Conservation (phyloP, 2,888 invertebrate genomes). For the Panorpa germanica region DNA sequence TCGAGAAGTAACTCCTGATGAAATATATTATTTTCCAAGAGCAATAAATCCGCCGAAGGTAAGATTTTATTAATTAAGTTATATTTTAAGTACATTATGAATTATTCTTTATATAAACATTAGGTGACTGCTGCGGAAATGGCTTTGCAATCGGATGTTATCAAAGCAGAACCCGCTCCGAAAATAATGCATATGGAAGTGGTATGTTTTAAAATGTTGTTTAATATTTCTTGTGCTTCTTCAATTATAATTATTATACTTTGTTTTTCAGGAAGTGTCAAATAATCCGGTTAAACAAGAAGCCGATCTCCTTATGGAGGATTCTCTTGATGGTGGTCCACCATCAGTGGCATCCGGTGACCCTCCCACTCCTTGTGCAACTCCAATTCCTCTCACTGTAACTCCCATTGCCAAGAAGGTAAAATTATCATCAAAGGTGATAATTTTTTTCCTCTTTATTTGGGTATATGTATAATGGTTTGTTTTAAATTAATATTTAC, state of each 20-base stretch:
- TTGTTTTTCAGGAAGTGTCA: constrained; percentile 2
- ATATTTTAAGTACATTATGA: constrained; percentile 3
- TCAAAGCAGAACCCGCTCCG: constrained; percentile 5
- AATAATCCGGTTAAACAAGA: too few species aligned
- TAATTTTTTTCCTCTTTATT: constrained; percentile 2
- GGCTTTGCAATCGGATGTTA: constrained; percentile 2
- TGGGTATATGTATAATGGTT: too few species aligned
- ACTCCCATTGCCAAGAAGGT: constrained; percentile 30
- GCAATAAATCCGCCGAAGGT: constrained; percentile 44
- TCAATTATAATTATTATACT: not conserved
- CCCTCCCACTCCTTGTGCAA: constrained; percentile 33
- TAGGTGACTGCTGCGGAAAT: constrained; percentile 8
- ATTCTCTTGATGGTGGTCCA: constrained; percentile 63
- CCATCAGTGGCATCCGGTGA: constrained; percentile 68
- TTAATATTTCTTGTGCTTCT: constrained; percentile 1
- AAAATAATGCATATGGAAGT: not conserved
- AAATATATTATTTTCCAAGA: constrained; percentile 64
- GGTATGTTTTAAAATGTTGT: constrained; percentile 1
- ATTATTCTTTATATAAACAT: not conserved
- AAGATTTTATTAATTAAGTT: constrained; percentile 13
- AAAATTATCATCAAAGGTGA: constrained; percentile 25
- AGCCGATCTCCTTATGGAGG: constrained; percentile 59
- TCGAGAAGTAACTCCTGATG: constrained; percentile 79
- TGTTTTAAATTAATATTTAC: too few species aligned
- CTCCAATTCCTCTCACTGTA: constrained; percentile 21